Percentiles rank a stretch among this genome's conserved stretches.
phyloP scores from a whole-genome alignment of 2,113 vertebrate genomes.

The Leuciscus idus region DNA sequence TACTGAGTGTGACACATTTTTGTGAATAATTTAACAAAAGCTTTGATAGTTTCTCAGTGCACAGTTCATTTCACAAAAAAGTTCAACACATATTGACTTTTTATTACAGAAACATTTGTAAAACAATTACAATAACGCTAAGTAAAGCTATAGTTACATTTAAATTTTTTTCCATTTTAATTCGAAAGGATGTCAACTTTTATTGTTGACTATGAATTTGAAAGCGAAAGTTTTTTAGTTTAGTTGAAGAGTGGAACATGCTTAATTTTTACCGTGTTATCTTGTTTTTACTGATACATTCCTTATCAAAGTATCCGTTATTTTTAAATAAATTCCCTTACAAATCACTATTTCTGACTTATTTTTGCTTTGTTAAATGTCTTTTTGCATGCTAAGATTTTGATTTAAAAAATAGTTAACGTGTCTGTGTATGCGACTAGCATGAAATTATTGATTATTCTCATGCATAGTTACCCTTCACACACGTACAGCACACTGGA shows the following conservation, averaged over 20 bases:
- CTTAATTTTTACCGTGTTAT: not conserved
- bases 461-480: not conserved
- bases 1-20: not conserved
- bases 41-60: not conserved
- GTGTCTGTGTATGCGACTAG: not conserved
- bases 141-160: not conserved
- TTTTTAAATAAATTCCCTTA: slow-evolving; percentile 39
- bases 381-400: no score
- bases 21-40: slow-evolving; percentile 5
- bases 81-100: not conserved
- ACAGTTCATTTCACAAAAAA: not conserved
- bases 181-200: no score
- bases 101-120: not conserved
- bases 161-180: not conserved
- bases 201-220: not conserved
- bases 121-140: not conserved
- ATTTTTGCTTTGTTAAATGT: not conserved
- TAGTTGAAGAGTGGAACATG: not conserved
- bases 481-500: slow-evolving; percentile 28
- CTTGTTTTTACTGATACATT: not conserved
- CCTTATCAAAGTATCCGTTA: not conserved
- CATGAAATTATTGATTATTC: not conserved
- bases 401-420: not conserved
- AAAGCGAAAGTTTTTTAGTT: not conserved
- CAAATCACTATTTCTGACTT: not conserved